Conservation (phyloP, 2,113 vertebrate species). For the Rafetus swinhoei region DNA sequence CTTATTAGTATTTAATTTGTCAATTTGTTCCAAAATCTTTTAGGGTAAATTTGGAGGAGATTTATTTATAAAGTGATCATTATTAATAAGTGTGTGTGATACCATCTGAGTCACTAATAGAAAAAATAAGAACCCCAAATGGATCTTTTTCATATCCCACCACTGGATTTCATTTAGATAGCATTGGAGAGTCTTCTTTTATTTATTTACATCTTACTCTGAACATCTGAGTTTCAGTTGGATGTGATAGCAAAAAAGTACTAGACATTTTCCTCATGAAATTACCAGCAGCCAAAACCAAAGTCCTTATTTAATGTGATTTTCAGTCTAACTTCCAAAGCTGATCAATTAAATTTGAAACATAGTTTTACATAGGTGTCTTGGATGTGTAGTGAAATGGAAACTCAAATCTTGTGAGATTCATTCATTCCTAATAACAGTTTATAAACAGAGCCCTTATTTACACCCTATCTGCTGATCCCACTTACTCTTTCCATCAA, state of each 20-base stretch:
- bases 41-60: background rate
- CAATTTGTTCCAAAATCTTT: background rate
- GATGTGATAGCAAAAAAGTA: background rate
- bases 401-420: background rate
- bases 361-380: background rate
- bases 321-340: background rate
- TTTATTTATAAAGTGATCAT: background rate
- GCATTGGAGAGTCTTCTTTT: background rate
- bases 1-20: background rate
- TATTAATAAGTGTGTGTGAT: rapidly evolving
- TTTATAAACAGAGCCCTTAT: background rate
- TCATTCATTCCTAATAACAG: background rate
- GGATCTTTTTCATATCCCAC: background rate
- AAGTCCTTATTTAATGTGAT: background rate
- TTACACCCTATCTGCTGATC: background rate
- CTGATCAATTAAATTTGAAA: rapidly evolving
- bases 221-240: background rate
- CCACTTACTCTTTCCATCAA: background rate
- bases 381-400: background rate
- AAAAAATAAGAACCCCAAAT: rapidly evolving
- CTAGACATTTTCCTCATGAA: background rate
- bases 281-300: background rate
- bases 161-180: background rate
- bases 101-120: background rate
- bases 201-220: background rate